Base-by-base conservation (phyloP, 2,797 vertebrate genomes). In the Enteromius radiatus region DNA sequence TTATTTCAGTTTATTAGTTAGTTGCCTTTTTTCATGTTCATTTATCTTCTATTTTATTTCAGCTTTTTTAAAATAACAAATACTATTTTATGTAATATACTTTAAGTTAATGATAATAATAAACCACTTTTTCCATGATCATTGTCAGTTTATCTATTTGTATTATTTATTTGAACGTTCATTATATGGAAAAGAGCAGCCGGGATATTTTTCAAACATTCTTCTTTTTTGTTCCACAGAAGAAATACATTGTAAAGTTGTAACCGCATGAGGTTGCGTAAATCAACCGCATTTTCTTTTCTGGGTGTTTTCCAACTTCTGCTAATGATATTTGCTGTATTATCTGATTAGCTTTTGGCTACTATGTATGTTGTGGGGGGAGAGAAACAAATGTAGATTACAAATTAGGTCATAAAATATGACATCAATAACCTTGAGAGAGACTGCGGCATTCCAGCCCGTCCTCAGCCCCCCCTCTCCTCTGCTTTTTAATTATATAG, bases 351-450 rank as follows among this genome's bases (percentile, higher is more conserved):
- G 77, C 73, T 82, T 82, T 87, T 76, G 77, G 78, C 74, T 41
- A 70, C 31, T 61, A 2, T 38, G 28, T 41, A 33, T 73, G 59
- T 75, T 54, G 56, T 36, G 52, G 81, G 67, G 76, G 69, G 65
- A 31, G 65, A 76, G 47, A 87, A 88, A 81, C 77, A 86, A 85
- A 89, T 83, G 77, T 85, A 87, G 85, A 87, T 88, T 87, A 87
- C 86, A 91, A 91, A 91, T 89, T 87, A 86, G 89, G 87, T 88
- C 88, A 88, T 89, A 84, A 88, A 91, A 88, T 84, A 88, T 86
- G 86, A 87, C 85, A 88, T 88, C 80, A 89, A 88, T 89, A 88
- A 90, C 88, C 88, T 90, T 90, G 88, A 89, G 84, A 84, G 80
- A 86, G 81, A 76, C 86, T 88, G 85, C 84, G 31, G 78, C 84